Evolutionary conservation across 2,113 vertebrate species (phyloP), one percentile per base, ranked within the genome.

Genomic region (Prietella phreatophila): DNA sequence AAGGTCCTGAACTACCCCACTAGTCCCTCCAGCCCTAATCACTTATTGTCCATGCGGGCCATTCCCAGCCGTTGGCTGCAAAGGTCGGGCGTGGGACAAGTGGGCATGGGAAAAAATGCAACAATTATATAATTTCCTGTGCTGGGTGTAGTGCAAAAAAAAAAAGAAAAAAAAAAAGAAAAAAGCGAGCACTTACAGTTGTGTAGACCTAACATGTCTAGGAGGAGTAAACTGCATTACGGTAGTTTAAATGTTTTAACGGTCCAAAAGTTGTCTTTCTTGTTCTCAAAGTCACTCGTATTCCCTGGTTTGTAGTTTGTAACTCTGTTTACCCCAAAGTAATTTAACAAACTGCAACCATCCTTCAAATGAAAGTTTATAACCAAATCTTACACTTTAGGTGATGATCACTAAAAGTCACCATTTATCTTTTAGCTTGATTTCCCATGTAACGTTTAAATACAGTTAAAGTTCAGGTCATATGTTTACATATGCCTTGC

Each of bases 61-160:
- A 89, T 91, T 89, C 93, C 94, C 93, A 27, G 92, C 93, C 19
- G 90, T 92, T 88, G 91, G 86, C 71, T 75, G 19, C 87, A 65
- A 83, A 91, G 95, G 93, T 95, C 95, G 95, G 67, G 90, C 93
- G 89, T 1, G 86, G 91, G 93, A 63, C 92, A 94, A 91, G 92
- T 90, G 94, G 94, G 91, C 93, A 94, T 92, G 92, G 82, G 91
- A 94, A 94, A 95, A 94, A 92, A 93, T 93, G 92, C 91, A 93
- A 90, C 92, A 91, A 90, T 96, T 93, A 89, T 92, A 93, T 95
- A 91, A 95, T 96, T 96, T 96, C 96, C 96, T 95, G 93, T 91
- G 88, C 93, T 94, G 89, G 92, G 95, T 96, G 93, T 94, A 95
- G 91, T 93, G 91, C 76, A 91, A 93, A 55, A 76, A 76, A 76